Conservation (phyloP, 2,113 vertebrate genomes). For the Pedionomus torquatus region DNA sequence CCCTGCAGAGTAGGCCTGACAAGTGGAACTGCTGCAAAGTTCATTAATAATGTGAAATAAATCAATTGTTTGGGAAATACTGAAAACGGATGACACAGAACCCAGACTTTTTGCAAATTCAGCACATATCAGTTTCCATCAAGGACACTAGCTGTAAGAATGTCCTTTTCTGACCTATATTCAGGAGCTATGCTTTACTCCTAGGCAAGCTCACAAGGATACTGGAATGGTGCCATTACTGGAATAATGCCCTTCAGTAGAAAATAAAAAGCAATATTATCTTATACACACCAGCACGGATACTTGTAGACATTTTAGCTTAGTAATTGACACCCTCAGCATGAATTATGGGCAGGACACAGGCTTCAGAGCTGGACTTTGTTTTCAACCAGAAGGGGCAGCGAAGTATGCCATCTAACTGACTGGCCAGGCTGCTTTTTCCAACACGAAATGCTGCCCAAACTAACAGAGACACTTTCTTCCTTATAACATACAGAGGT, state of each 20-base stretch:
- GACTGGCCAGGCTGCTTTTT: not conserved
- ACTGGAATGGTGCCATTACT: not conserved
- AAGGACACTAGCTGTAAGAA: slow-evolving; percentile 70
- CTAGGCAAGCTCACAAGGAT: not conserved
- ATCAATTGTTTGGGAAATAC: slow-evolving; percentile 91
- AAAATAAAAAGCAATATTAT: not conserved
- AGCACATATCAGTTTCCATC: slow-evolving; percentile 74
- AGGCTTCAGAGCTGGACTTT: not conserved
- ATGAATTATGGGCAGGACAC: not conserved
- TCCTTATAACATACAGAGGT: not conserved
- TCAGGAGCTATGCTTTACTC: not conserved
- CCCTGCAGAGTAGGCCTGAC: slow-evolving; percentile 88
- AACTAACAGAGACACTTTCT: not conserved
- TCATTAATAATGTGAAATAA: slow-evolving; percentile 99
- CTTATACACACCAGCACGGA: fast-evolving
- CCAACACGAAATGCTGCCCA: fast-evolving
- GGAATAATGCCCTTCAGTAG: not conserved
- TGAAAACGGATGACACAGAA: slow-evolving; percentile 80
- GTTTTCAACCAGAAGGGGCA: not conserved
- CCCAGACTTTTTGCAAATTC: slow-evolving; percentile 76
- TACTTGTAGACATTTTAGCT: not conserved
- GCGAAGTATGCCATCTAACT: not conserved
- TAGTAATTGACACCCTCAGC: not conserved
- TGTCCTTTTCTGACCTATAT: slow-evolving; percentile 67
- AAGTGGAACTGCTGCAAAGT: slow-evolving; percentile 94